Percentiles rank a stretch among this genome's conserved stretches.
Conservation (phyloP, 2,113 vertebrate genomes). For the Thermophis baileyi region DNA sequence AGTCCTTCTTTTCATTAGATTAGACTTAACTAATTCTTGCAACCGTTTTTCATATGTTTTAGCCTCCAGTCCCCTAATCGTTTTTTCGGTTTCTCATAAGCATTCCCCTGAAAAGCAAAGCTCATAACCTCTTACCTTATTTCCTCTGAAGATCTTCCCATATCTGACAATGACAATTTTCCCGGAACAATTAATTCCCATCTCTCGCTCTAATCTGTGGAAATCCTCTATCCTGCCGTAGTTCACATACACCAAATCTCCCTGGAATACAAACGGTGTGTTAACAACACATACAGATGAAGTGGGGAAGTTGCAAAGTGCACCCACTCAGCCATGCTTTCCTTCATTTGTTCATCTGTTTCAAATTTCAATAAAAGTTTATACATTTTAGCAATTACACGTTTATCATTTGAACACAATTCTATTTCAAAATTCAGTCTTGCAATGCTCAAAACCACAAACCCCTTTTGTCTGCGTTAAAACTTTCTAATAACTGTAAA, state of each 20-base stretch:
- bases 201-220: conserved; percentile 75
- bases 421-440: too few species aligned
- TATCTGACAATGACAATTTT: conserved; percentile 95
- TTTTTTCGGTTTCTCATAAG: neutral
- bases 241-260: conserved; percentile 92
- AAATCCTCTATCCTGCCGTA: conserved; percentile 92
- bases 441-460: too few species aligned
- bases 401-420: too few species aligned
- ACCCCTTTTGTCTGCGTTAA: too few species aligned
- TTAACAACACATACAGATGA: neutral
- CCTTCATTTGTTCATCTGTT: neutral
- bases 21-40: too few species aligned
- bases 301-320: neutral
- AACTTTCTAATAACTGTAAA: too few species aligned
- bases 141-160: conserved; percentile 94
- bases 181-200: conserved; percentile 82
- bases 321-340: neutral
- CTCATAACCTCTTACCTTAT: conserved; percentile 76
- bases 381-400: neutral
- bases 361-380: neutral
- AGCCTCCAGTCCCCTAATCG: too few species aligned
- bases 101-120: neutral
- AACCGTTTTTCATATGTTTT: too few species aligned
- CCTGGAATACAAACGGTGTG: conserved; percentile 65
- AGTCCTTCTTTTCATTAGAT: too few species aligned